Base-by-base conservation (phyloP, 2,888 invertebrate species). In the Pachymerium ferrugineum region DNA sequence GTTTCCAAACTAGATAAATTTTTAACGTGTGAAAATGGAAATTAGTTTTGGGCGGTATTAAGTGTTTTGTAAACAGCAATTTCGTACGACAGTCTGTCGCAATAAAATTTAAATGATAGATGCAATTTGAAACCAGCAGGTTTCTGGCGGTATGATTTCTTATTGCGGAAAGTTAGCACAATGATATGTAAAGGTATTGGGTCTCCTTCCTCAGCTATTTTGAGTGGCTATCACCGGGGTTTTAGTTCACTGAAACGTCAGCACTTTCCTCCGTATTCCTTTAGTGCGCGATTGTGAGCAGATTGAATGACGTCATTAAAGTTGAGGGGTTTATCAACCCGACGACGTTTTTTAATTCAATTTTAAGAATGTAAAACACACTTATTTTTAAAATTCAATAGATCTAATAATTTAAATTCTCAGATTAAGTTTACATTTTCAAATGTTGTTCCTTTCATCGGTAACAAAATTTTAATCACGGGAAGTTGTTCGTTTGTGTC, bases 301-400 rank as follows among this genome's bases (percentile, higher is more conserved):
- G 47, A 47, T 47, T 16, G 47, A 47, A 47, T 47, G 42, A 42
- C 42, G 47, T 47, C 47, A 54, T 54, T 54, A 54, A n/a, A 54
- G 47, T 47, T 47, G 19, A 47, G 8, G 47, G 22, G 47, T 47
- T 47, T 47, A 54, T 54, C 22, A 22, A 22, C 1, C n/a, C n/a
- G n/a, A n/a, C n/a, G n/a, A n/a, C n/a, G n/a, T n/a, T n/a, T n/a
- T n/a, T n/a, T n/a, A n/a, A n/a, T n/a, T n/a, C n/a, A n/a, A 22
- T n/a, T 54, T 1, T 54, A 22, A n/a, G n/a, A n/a, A n/a, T n/a
- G n/a, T n/a, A n/a, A n/a, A n/a, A n/a, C n/a, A n/a, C n/a, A n/a
- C n/a, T n/a, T n/a, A n/a, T n/a, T n/a, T n/a, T n/a, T n/a, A n/a
- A n/a, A n/a, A n/a, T n/a, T n/a, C n/a, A n/a, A n/a, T n/a, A n/a